These are phyloP conservation scores for Hydrophis major DNA, from an alignment of 2,797 vertebrate species.

Conservation along the genomic window DNA sequence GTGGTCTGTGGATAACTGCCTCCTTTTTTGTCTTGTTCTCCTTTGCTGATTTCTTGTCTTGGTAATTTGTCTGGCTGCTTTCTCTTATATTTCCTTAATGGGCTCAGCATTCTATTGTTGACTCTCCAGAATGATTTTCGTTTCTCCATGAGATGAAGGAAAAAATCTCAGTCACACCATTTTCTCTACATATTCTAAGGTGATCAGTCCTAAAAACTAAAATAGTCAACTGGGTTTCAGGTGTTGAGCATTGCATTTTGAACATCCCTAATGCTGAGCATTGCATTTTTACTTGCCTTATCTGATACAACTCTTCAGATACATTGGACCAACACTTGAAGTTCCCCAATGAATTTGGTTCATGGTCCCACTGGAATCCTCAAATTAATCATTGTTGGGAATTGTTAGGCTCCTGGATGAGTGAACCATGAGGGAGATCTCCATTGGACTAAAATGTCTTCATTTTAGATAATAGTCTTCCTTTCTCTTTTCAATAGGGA, in stretches of 20 bases:
- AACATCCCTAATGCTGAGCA: neutral
- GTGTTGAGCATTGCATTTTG: neutral
- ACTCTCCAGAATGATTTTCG: neutral
- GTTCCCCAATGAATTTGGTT: neutral
- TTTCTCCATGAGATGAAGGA: neutral
- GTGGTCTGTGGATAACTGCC: neutral
- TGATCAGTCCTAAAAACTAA: neutral
- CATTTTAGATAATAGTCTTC: neutral
- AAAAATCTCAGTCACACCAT: neutral
- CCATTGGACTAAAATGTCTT: neutral
- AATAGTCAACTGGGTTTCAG: neutral
- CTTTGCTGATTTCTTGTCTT: neutral
- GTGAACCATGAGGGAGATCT: neutral
- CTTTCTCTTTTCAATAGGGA: slow-evolving; percentile 73
- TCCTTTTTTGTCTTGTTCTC: neutral
- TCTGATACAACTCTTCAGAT: neutral
- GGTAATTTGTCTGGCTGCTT: neutral
- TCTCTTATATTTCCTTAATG: neutral
- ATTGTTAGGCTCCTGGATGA: neutral
- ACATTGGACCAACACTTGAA: neutral
- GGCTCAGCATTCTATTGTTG: neutral
- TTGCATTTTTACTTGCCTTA: neutral
- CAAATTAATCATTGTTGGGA: neutral
- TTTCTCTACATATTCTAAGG: neutral
- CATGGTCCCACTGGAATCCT: neutral